phyloP scores from a whole-genome alignment of 2,888 invertebrate genomes.

The Phortica magna region DNA sequence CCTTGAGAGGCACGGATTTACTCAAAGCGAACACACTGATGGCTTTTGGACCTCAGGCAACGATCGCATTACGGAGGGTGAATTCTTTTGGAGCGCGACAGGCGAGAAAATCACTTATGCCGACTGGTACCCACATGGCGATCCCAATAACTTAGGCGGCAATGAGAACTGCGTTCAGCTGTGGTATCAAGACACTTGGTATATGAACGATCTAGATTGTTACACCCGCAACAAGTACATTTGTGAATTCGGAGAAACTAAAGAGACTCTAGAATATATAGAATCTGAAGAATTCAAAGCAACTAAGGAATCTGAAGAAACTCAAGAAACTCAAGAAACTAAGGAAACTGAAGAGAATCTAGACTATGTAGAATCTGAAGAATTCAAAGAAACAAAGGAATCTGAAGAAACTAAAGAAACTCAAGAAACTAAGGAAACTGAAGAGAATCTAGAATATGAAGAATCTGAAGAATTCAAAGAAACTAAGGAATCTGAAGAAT shows the following conservation, averaged over 20 bases:
- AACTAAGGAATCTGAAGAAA: too few relatives aligned
- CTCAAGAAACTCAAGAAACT: too few relatives aligned
- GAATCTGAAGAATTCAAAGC: too few relatives aligned
- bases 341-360: too few relatives aligned
- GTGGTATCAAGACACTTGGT: conserved; percentile 26
- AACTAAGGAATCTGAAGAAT: too few relatives aligned
- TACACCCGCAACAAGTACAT: background rate
- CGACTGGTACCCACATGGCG: conserved; percentile 47
- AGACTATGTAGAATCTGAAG: too few relatives aligned
- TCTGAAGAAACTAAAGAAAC: too few relatives aligned
- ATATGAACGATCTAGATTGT: conserved; percentile 3
- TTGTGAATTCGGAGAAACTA: conserved; percentile 11
- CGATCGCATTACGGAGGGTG: conserved; percentile 47
- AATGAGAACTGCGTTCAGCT: conserved; percentile 51
- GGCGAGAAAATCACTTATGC: conserved; percentile 46
- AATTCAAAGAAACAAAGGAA: too few relatives aligned
- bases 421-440: too few relatives aligned
- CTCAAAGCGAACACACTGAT: background rate
- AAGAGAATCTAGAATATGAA: too few relatives aligned
- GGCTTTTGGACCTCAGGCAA: conserved; percentile 46
- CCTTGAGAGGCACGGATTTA: background rate
- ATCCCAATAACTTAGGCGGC: conserved; percentile 49
- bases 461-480: too few relatives aligned
- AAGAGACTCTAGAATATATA: too few relatives aligned
- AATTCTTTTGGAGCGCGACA: conserved; percentile 50